Evolutionary conservation across 2,113 vertebrate genomes (phyloP), one percentile per base, ranked within the genome.

Genomic region (Saccopteryx leptura): DNA sequence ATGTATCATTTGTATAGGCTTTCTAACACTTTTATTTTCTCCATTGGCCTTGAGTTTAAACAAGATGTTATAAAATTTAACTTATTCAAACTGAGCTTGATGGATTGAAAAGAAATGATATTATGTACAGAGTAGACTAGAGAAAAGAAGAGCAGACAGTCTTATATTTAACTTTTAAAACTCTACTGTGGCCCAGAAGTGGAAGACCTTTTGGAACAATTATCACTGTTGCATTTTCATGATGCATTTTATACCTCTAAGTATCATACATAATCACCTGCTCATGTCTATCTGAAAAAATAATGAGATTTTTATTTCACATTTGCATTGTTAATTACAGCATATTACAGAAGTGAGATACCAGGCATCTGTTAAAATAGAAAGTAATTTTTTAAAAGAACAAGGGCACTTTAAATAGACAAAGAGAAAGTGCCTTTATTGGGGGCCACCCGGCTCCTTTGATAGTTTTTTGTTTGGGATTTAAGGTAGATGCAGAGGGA

Each of bases 291-390:
- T 78, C 97, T 96, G 96, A 97, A 95, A 95, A 97, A 97, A 96
- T 91, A 91, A 96, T 96, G 95, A 95, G 94, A 92, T 88, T 98
- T 98, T 92, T 97, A 97, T 97, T 86, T 65, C 87, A 48, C 0
- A 63, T 86, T 96, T 96, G 93, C 89, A 94, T 83, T 94, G 96
- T 85, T 81, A 91, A 98, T 97, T 97, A 81, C 66, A 91, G 93
- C 28, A 78, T 58, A 96, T 90, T 91, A 86, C 39, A 91, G 94
- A 96, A 91, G 60, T 88, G 97, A 91, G 93, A 93, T 96, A 92
- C 71, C 69, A 94, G 69, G 89, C 96, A 97, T 96, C 96, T 96
- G 95, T 97, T 97, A 97, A 97, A 97, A 97, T 93, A 97, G 96
- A 97, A 96, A 74, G 48, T 81, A 92, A 60, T 92, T 94, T 92